Evolutionary conservation across 2,888 invertebrate species (phyloP).

Genomic region (Lacanobia oleracea): DNA sequence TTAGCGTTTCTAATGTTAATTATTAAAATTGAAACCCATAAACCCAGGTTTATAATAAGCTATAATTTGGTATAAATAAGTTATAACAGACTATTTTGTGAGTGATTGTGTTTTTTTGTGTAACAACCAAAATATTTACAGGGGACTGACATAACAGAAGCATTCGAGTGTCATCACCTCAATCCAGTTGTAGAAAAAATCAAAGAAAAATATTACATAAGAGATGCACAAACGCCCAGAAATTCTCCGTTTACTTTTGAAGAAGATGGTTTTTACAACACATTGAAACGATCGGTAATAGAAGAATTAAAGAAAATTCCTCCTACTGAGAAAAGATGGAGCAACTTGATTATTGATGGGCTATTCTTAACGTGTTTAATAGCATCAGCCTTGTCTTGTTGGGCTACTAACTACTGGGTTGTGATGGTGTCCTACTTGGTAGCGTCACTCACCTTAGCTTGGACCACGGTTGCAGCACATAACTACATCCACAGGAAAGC

Average conservation of each 20-base stretch:
- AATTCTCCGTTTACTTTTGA: conserved; percentile 94
- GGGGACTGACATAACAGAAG: conserved; percentile 92
- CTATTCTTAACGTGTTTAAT: conserved; percentile 79
- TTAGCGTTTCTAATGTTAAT: background rate
- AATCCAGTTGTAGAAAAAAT: conserved; percentile 89
- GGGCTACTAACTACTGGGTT: conserved; percentile 74
- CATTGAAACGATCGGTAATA: conserved; percentile 91
- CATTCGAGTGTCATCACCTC: conserved; percentile 91
- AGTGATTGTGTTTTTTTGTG: background rate
- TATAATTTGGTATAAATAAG: too few relatives aligned
- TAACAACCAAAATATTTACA: conserved; percentile 68
- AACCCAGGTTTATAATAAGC: too few relatives aligned
- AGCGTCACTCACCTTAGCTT: conserved; percentile 89
- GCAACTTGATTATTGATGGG: conserved; percentile 80
- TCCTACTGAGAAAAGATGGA: conserved; percentile 64
- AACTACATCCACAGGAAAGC: conserved; percentile 95
- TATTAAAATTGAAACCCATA: too few relatives aligned
- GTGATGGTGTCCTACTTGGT: conserved; percentile 72
- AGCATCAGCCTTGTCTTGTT: conserved; percentile 77
- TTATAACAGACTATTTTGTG: background rate
- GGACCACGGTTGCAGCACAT: conserved; percentile 92
- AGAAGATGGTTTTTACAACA: conserved; percentile 94
- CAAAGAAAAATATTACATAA: conserved; percentile 92
- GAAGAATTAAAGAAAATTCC: conserved; percentile 90
- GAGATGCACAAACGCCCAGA: conserved; percentile 91